Conservation (phyloP, 2,888 invertebrate genomes). For the Tricholauxania praeusta region DNA sequence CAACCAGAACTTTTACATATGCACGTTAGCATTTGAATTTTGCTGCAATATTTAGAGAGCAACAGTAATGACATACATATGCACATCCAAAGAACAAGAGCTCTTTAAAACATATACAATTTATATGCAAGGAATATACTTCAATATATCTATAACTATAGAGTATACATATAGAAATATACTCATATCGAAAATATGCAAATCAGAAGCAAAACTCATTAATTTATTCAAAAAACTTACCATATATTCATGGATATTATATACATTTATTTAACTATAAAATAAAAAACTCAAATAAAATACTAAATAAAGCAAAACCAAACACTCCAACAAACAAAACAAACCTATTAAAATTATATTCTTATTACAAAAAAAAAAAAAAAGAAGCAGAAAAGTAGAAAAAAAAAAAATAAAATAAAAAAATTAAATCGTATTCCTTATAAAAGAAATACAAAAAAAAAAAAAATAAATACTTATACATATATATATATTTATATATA, state of each 20-base stretch:
- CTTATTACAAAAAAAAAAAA: conserved; percentile 18
- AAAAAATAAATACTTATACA: no score
- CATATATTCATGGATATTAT: conserved; percentile 20
- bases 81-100: neutral
- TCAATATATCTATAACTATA: conserved; percentile 5
- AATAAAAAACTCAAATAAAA: neutral
- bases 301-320: conserved; percentile 20
- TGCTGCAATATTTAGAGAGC: conserved; percentile 8
- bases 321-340: conserved; percentile 22
- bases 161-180: neutral
- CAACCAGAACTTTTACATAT: conserved; percentile 17
- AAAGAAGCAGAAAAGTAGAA: neutral
- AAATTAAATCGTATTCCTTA: neutral
- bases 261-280: conserved; percentile 18
- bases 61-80: conserved; percentile 5
- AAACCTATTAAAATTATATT: conserved; percentile 13
- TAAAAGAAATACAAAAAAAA: neutral
- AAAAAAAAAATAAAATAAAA: neutral
- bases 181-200: neutral
- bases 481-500: conserved; percentile 20
- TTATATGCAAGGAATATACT: neutral
- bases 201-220: conserved; percentile 15
- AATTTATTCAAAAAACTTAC: conserved; percentile 12
- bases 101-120: neutral
- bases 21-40: conserved; percentile 28